phyloP scores from a whole-genome alignment of 2,888 invertebrate genomes.

The Brenthis hecate region DNA sequence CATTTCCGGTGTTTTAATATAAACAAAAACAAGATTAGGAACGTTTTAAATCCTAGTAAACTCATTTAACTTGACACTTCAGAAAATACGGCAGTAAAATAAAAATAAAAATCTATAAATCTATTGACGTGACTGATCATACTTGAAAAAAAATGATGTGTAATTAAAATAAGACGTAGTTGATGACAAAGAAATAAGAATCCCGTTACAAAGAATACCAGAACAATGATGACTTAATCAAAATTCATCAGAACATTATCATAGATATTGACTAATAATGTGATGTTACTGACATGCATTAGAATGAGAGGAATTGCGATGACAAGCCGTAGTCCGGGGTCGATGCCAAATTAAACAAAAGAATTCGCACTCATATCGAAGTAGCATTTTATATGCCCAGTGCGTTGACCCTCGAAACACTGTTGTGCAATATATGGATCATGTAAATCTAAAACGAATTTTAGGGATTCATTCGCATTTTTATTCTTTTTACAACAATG shows the following conservation, averaged over 20 bases:
- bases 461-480: background rate
- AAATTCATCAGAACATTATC: constrained; percentile 14
- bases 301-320: constrained; percentile 18
- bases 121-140: background rate
- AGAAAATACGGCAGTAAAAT: background rate
- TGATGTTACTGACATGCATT: constrained; percentile 13
- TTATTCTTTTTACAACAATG: background rate
- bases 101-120: background rate
- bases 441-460: background rate
- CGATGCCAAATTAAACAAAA: constrained; percentile 42
- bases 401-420: constrained; percentile 63
- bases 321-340: constrained; percentile 32
- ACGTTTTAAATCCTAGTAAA: no score
- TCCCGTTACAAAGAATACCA: constrained; percentile 14
- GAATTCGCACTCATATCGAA: constrained; percentile 41
- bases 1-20: background rate
- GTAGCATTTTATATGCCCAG: constrained; percentile 59
- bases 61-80: no score
- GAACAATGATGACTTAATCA: constrained; percentile 16
- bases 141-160: constrained; percentile 2
- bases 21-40: background rate
- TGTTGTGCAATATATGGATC: constrained; percentile 57
- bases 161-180: constrained; percentile 13
- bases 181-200: constrained; percentile 9
- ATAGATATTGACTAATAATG: constrained; percentile 19